Conservation (phyloP, 2,113 vertebrate genomes). For the Zonotrichia leucophrys region DNA sequence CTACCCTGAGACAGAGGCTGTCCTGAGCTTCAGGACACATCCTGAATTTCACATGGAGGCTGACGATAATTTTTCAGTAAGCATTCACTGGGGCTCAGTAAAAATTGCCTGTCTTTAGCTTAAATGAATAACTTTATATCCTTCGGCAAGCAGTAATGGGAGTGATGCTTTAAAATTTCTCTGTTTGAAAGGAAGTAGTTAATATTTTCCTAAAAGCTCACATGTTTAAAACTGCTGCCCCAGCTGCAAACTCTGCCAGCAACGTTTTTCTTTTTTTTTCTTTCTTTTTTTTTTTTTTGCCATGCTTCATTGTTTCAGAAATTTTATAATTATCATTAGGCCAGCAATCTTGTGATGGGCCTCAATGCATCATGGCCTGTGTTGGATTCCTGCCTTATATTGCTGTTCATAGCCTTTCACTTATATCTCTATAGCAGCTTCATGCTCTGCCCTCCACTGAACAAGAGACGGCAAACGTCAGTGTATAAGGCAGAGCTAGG, state of each 20-base stretch:
- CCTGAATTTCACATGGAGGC: neutral
- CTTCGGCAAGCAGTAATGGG: neutral
- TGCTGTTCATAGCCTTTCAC: neutral
- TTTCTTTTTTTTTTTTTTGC: neutral
- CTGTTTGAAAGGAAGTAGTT: neutral
- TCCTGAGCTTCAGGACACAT: neutral
- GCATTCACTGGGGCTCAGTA: neutral
- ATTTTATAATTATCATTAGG: neutral
- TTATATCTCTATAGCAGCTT: neutral
- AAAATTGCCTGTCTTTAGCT: neutral
- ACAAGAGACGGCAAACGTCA: neutral
- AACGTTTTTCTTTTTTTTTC: neutral
- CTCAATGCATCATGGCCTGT: neutral
- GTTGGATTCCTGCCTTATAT: neutral
- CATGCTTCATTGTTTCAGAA: neutral
- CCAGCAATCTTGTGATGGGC: neutral
- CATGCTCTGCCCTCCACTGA: neutral
- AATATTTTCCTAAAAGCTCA: neutral
- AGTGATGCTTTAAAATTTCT: neutral
- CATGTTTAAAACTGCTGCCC: neutral
- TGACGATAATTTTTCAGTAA: neutral
- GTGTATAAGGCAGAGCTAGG: neutral
- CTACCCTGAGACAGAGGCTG: neutral
- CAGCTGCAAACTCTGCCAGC: neutral
- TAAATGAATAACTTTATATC: neutral